phyloP scores from a whole-genome alignment of 1,140 invertebrate genomes.

The Centruroides sculpturatus region DNA sequence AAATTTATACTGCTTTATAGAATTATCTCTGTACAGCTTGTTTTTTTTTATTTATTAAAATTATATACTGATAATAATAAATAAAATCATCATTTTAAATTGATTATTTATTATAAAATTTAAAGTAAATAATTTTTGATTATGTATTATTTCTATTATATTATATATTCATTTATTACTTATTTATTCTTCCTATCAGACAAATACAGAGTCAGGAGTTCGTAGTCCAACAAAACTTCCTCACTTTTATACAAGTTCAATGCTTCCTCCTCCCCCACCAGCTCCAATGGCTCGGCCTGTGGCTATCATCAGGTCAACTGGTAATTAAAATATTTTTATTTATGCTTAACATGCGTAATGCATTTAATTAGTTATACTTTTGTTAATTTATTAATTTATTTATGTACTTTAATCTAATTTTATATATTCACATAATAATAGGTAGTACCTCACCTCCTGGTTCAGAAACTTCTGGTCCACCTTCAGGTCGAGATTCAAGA shows the following conservation, averaged over 20 bases:
- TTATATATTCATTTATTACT: too few relatives aligned
- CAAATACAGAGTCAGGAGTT: slow-evolving; percentile 21
- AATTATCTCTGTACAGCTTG: too few relatives aligned
- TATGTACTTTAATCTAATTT: neutral
- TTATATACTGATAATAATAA: too few relatives aligned
- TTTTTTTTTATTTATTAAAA: too few relatives aligned
- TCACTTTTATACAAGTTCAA: slow-evolving; percentile 76
- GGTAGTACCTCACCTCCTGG: neutral
- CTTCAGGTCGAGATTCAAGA: slow-evolving; percentile 8
- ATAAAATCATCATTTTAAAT: too few relatives aligned
- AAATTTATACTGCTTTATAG: too few relatives aligned
- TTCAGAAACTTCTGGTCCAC: neutral
- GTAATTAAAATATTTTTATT: slow-evolving; percentile 27
- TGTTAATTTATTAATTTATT: neutral
- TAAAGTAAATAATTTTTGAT: too few relatives aligned
- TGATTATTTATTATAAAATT: too few relatives aligned
- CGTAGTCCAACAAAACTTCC: slow-evolving; percentile 47
- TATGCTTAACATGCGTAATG: neutral
- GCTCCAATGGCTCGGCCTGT: slow-evolving; percentile 83
- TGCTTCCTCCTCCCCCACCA: slow-evolving; percentile 78
- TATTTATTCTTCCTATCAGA: neutral
- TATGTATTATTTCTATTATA: too few relatives aligned
- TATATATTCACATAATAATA: neutral
- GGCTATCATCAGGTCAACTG: slow-evolving; percentile 80
- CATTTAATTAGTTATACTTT: neutral